Evolutionary conservation across 2,888 invertebrate species (phyloP), one percentile per base, ranked within the genome.

Genomic region (Acronicta leporina): DNA sequence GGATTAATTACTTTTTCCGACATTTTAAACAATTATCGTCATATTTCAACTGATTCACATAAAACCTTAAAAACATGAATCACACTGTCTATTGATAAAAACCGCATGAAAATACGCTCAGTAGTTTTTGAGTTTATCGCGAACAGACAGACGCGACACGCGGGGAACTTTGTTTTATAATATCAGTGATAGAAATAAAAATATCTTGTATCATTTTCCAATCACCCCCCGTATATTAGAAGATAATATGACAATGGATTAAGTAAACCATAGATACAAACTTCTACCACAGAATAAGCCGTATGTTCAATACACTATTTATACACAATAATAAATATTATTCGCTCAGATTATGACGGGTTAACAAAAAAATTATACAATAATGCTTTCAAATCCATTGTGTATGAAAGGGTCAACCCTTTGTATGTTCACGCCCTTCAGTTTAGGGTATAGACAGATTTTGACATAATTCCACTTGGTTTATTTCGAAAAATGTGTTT

Each of bases 291-390:
- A 46, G 4, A 50, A 52, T 57, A 58, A 71, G 58, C 73, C 68
- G 66, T 68, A 66, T 72, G 59, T 58, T 64, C 30, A 27, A 52
- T 27, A 45, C 16, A 56, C 2, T 43, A 60, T 66, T 52, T 63
- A 41, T 51, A 68, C 46, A 68, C 68, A 80, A 79, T 77, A 81
- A 79, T 76, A 80, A 80, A 73, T 73, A 77, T 74, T 73, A 76
- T 74, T 76, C 77, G 70, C 76, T 73, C 79, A 86, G 87, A 88
- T 89, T 90, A 89, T 89, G 87, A 88, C 85, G 80, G 87, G 83
- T 86, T 86, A 73, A 74, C 81, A 82, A 83, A 87, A 73, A 84
- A 83, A 83, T 80, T 82, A 82, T 79, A 85, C 79, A 80, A 80
- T 71, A 62, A 68, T 52, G 51, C 38, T 51, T 38, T 54, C 49